phyloP scores from a whole-genome alignment of 1,140 invertebrate genomes.

The Drosophila biarmipes region DNA sequence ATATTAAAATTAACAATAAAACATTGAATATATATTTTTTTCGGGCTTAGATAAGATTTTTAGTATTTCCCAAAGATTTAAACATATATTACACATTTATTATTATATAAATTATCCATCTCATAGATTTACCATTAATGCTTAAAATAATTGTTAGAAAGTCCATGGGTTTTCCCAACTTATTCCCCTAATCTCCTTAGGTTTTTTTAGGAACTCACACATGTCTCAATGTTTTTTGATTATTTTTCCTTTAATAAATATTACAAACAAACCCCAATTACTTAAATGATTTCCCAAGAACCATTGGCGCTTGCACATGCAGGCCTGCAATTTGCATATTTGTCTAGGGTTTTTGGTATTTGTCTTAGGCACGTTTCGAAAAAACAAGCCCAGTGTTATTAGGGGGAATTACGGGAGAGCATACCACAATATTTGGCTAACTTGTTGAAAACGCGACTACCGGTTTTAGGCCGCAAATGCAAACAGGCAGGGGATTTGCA shows the following conservation, averaged over 20 bases:
- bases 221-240: background rate
- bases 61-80: no score
- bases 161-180: background rate
- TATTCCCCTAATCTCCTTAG: background rate
- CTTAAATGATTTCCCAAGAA: constrained; percentile 1
- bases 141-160: background rate
- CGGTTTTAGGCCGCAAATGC: constrained; percentile 22
- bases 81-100: no score
- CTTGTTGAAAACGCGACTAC: constrained; percentile 57
- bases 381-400: constrained; percentile 22
- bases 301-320: constrained; percentile 22
- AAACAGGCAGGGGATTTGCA: constrained; percentile 39
- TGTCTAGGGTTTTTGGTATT: constrained; percentile 6
- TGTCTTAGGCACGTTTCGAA: constrained; percentile 30
- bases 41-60: no score
- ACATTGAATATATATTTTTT: no score
- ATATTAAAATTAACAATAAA: no score
- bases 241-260: background rate
- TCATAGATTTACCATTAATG: no score
- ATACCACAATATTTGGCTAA: constrained; percentile 64
- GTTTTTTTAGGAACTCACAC: background rate
- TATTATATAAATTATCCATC: no score
- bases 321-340: constrained; percentile 37
- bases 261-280: background rate
- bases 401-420: constrained; percentile 15